A percentile compares a stretch with the other conserved stretches of the same genome.
These are phyloP conservation scores for Carassius carassius DNA, from an alignment of 2,113 vertebrate genomes.

Conservation along the genomic window DNA sequence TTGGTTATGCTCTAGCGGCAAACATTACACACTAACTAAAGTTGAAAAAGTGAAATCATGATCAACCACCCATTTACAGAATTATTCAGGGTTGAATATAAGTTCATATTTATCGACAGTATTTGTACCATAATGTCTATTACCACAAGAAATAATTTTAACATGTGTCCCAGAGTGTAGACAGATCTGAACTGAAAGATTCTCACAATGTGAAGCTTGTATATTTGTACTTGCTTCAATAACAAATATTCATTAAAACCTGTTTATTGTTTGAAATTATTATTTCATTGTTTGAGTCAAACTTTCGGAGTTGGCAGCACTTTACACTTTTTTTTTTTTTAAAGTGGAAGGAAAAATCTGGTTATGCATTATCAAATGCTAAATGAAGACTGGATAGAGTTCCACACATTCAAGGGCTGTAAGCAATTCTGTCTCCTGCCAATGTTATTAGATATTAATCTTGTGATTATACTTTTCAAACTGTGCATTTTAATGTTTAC, in stretches of 20 bases:
- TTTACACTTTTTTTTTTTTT: neutral
- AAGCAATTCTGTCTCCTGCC: neutral
- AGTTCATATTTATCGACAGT: no score
- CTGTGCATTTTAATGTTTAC: neutral
- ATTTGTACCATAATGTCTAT: neutral
- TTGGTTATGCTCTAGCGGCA: no score
- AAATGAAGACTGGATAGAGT: neutral
- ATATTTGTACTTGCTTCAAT: neutral
- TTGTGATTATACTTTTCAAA: neutral
- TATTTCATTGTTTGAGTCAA: neutral
- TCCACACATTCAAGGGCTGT: neutral
- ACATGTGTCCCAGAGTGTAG: neutral
- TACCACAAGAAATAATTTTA: neutral
- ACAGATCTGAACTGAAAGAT: neutral
- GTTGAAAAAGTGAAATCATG: no score
- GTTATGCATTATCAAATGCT: neutral
- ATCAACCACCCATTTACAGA: no score
- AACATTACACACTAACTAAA: no score
- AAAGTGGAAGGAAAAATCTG: neutral
- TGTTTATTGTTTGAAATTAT: neutral
- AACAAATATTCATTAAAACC: slow-evolving; percentile 3
- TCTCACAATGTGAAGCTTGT: neutral
- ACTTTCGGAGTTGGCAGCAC: neutral
- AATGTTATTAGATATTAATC: neutral
- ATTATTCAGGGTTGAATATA: no score